Conservation (phyloP, 1,140 invertebrate genomes). For the Pachypsylla venusta region DNA sequence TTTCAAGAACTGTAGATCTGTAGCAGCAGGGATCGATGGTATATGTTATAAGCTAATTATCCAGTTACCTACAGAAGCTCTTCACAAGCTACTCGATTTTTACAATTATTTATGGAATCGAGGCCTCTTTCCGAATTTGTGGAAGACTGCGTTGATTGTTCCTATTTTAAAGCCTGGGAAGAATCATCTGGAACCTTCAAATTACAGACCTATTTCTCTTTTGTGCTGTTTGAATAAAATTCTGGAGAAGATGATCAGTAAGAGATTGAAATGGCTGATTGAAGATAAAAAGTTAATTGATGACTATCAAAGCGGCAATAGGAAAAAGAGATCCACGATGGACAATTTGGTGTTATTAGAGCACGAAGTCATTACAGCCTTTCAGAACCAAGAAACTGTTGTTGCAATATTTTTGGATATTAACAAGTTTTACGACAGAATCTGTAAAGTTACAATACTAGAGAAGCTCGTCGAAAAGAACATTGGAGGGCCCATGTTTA, state of each 20-base stretch:
- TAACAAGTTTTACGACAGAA: conserved; percentile 7
- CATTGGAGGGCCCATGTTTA: background rate
- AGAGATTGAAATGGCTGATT: background rate
- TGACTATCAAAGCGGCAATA: background rate
- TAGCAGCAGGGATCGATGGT: no score
- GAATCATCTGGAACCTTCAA: background rate
- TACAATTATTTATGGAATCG: background rate
- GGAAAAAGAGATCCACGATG: background rate
- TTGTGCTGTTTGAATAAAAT: background rate
- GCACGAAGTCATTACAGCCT: background rate
- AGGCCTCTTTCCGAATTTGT: background rate
- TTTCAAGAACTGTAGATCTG: no score
- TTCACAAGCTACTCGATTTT: background rate
- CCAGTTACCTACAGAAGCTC: no score
- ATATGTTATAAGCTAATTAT: no score
- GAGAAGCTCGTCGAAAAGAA: background rate
- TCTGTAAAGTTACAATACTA: background rate
- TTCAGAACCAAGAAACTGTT: background rate
- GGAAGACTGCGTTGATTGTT: background rate
- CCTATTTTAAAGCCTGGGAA: conserved; percentile 6
- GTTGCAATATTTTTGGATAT: background rate
- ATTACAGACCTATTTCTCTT: conserved; percentile 9
- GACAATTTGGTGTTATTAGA: background rate
- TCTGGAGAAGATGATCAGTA: conserved; percentile 9
- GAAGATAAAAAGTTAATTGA: background rate